Base-by-base conservation (phyloP, 1,140 invertebrate genomes). In the Cydia strobilella region DNA sequence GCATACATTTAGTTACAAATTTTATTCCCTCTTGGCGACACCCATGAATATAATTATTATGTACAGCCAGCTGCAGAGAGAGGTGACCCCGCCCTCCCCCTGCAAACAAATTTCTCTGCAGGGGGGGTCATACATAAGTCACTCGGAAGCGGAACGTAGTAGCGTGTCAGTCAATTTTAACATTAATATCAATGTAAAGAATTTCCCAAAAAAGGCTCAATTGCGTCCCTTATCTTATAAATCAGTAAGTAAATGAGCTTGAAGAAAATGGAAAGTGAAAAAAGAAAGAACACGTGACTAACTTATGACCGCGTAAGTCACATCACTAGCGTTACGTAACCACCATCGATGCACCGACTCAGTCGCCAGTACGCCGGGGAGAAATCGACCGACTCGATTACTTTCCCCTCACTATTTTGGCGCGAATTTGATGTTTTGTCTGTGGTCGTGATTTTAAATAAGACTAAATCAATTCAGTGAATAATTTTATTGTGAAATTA, bases 381-480 rank as follows among this genome's bases (percentile, higher is more conserved):
- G 87, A 87, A 89, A 87, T 86, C 87, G 82, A 83, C 79, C 84
- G 85, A 77, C 76, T 72, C 66, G 74, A 69, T 54, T 80, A 80
- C 86, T 89, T 89, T 89, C 87, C 83, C 86, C 79, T 79, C 82
- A 84, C 85, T 85, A 84, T 62, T 69, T 69, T 69, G 65, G 65
- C 65, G 65, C 27, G 76, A 75, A 79, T 76, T 78, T 78, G 74
- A 73, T 65, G 62, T 75, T 20, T 75, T 71, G 76, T 80, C 76
- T 80, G 76, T 69, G 65, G 31, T 39, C 1, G 27, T 7, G n/a
- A 12, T 15, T 45, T 13, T 15, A 42, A 42, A 45, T 63, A 3
- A 63, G 27, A 5, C 5, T 1, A 23, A 63, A 63, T 25, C 62
- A 15, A 25, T 63, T 18, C 62, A 18, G 65, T 69, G 65, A 12